A percentile compares a stretch with the other conserved stretches of the same genome.
These are phyloP conservation scores for Eublepharis macularius DNA, from an alignment of 2,113 vertebrate genomes.

Conservation along the genomic window DNA sequence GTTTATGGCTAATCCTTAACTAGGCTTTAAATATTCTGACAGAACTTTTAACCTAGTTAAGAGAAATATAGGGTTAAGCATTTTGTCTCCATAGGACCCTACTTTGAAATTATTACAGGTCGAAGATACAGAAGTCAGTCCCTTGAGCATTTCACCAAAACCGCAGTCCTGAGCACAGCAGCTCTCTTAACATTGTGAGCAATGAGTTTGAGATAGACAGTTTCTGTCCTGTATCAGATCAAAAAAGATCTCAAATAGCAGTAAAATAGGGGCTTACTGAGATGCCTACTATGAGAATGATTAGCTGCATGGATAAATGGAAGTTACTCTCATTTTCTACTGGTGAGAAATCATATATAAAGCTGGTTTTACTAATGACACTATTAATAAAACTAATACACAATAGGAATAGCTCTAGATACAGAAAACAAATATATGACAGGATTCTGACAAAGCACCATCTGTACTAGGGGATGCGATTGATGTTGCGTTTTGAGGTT, in stretches of 20 bases:
- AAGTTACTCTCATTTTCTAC: neutral
- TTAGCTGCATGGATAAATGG: neutral
- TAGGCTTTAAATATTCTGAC: neutral
- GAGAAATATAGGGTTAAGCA: neutral
- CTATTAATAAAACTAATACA: neutral
- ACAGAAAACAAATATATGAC: neutral
- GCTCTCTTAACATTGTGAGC: neutral
- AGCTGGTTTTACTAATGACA: constrained; percentile 8
- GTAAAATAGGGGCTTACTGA: neutral
- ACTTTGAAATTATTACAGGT: neutral
- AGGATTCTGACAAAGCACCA: neutral
- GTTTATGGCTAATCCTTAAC: neutral
- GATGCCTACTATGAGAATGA: neutral
- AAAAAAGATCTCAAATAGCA: neutral
- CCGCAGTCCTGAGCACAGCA: neutral
- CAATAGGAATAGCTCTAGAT: constrained; percentile 17
- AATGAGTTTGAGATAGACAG: neutral
- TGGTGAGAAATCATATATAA: constrained; percentile 29
- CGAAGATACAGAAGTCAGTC: neutral
- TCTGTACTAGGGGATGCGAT: neutral
- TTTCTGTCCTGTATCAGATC: neutral
- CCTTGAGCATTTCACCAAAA: neutral
- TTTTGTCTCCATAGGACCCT: neutral
- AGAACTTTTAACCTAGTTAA: too few relatives aligned
- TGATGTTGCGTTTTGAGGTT: neutral